Evolutionary conservation across 2,888 invertebrate genomes (phyloP).

Genomic region (Drosophila mimica): DNA sequence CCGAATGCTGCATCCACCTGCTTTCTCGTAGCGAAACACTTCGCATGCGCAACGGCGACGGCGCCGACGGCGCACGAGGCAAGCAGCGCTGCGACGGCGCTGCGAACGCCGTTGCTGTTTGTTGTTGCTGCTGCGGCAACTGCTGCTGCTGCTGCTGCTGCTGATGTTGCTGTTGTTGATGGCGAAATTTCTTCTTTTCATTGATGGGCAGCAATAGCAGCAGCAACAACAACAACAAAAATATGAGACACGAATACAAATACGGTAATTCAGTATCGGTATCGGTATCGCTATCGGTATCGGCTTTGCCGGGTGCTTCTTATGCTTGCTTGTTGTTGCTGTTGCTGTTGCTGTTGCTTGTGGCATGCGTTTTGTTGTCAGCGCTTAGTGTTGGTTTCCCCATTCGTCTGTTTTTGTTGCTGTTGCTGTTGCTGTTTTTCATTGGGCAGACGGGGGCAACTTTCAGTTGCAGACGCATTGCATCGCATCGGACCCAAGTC

Average conservation of each 20-base stretch:
- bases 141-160: constrained; percentile 23
- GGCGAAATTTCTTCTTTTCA: constrained; percentile 81
- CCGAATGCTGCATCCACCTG: constrained; percentile 86
- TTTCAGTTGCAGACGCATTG: constrained; percentile 56
- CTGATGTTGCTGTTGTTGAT: constrained; percentile 34
- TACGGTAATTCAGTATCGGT: constrained; percentile 42
- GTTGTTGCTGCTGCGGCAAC: constrained; percentile 16
- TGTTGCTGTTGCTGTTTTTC: not conserved
- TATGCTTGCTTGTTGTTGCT: constrained; percentile 4
- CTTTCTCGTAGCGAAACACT: constrained; percentile 85
- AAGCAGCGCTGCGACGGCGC: constrained; percentile 48
- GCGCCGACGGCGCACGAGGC: constrained; percentile 55
- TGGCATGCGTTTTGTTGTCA: constrained; percentile 51
- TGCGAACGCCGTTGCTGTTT: not conserved
- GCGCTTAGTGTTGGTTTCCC: constrained; percentile 57
- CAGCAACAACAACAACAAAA: constrained; percentile 9
- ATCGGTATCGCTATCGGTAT: constrained; percentile 41
- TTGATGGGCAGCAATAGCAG: constrained; percentile 58
- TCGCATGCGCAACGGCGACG: constrained; percentile 82
- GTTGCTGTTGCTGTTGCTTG: constrained; percentile 10
- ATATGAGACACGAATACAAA: constrained; percentile 57
- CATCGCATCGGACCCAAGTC: constrained; percentile 54
- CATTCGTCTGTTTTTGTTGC: constrained; percentile 60
- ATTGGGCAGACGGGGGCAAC: constrained; percentile 64
- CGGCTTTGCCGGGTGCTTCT: constrained; percentile 30